Evolutionary conservation across 2,113 vertebrate species (phyloP).

Genomic region (Ovis aries): ARS-UI_Ramb_v3.0 NC_056067.1:64900001-64900500

Average conservation of each 20-base stretch:
- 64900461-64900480: not conserved
- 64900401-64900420: not conserved
- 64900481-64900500: too few species aligned
- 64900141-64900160: accelerated
- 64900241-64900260: accelerated
- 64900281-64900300: accelerated
- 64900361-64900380: too few species aligned
- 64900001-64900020: not conserved
- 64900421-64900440: not conserved
- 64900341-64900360: not conserved
- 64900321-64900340: not conserved
- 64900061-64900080: not conserved
- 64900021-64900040: not conserved
- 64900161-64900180: not conserved
- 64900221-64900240: not conserved
- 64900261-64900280: accelerated
- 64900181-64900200: accelerated
- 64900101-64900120: not conserved
- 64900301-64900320: not conserved
- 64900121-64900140: not conserved
- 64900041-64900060: not conserved
- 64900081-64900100: not conserved
- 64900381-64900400: not conserved
- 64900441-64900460: not conserved
- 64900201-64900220: not conserved